Evolutionary conservation across 2,797 vertebrate species (phyloP).

Genomic region (Coracias cyanogaster): DNA sequence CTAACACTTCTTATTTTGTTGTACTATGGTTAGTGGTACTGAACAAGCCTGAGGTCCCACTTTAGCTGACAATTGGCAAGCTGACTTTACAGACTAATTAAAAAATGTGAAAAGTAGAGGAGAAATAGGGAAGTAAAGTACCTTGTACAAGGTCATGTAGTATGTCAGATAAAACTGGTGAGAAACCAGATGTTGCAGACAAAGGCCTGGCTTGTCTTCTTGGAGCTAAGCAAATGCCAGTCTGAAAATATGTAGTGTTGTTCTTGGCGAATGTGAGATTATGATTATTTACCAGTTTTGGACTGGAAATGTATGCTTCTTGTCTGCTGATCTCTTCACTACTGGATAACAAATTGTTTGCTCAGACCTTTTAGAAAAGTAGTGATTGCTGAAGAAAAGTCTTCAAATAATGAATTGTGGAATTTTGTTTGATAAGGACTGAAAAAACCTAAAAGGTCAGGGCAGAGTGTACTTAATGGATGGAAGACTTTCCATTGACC

Average conservation of each 20-base stretch:
- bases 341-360: not conserved
- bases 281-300: not conserved
- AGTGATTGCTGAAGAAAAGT: not conserved
- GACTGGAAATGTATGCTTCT: not conserved
- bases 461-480: not conserved
- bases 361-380: not conserved
- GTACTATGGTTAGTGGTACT: not conserved
- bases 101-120: not conserved
- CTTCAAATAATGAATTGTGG: not conserved
- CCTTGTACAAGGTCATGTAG: not conserved
- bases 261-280: not conserved
- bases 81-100: not conserved
- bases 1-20: not conserved
- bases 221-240: not conserved
- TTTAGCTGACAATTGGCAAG: not conserved
- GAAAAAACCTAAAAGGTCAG: not conserved
- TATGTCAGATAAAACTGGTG: not conserved
- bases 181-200: not conserved
- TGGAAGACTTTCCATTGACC: not conserved
- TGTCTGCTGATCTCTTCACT: not conserved
- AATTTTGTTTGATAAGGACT: not conserved
- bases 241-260: not conserved
- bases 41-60: not conserved
- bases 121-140: not conserved
- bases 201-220: not conserved